These are phyloP conservation scores for Pasiphila rectangulata DNA, from an alignment of 2,888 invertebrate genomes.

Conservation along the genomic window DNA sequence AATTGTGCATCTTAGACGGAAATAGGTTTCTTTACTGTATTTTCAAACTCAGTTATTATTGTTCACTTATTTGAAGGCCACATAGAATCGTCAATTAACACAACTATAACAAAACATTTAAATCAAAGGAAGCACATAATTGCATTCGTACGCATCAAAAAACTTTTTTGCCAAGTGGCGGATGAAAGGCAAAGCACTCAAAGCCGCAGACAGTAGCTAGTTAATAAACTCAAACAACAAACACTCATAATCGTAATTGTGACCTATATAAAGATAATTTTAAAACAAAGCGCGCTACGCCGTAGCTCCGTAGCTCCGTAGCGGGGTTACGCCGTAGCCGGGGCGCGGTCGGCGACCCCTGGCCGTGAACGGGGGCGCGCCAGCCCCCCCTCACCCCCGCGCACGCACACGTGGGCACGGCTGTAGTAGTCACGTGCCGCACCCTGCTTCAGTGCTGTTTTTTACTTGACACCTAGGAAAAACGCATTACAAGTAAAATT, in stretches of 20 bases:
- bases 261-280: constrained; percentile 62
- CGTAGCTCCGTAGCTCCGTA: constrained; percentile 58
- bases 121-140: not conserved
- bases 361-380: constrained; percentile 78
- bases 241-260: constrained; percentile 32
- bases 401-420: constrained; percentile 22
- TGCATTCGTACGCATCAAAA: not conserved
- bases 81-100: not conserved
- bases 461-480: not conserved
- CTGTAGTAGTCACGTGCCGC: constrained; percentile 55
- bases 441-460: constrained; percentile 31
- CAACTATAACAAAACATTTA: not conserved
- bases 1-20: too few species aligned
- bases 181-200: too few species aligned
- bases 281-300: constrained; percentile 56
- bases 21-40: too few species aligned
- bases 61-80: too few species aligned
- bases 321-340: constrained; percentile 74
- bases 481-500: too few species aligned
- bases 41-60: too few species aligned
- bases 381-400: constrained; percentile 33
- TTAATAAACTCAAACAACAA: not conserved
- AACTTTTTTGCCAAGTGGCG: too few species aligned
- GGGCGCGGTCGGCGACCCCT: constrained; percentile 80
- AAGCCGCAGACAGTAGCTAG: not conserved